phyloP scores from a whole-genome alignment of 2,888 invertebrate genomes.

The Cinara cedri region DNA sequence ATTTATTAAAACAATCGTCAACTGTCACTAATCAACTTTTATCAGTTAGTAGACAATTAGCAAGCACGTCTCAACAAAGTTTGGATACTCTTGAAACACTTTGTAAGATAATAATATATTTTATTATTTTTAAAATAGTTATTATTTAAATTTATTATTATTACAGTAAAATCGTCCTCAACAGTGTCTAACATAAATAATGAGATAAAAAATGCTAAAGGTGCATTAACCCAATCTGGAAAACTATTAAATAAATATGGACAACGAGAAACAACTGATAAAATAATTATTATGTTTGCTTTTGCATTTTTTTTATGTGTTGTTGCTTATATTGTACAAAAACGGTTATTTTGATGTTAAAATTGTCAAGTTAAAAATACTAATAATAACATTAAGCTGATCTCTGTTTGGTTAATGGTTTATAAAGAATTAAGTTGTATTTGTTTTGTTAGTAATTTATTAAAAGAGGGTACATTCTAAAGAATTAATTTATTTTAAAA shows the following conservation, averaged over 20 bases:
- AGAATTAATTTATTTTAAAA: no score
- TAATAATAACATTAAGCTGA: no score
- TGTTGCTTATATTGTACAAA: slow-evolving; percentile 90
- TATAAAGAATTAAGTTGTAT: no score
- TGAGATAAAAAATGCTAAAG: slow-evolving; percentile 84
- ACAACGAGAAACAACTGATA: slow-evolving; percentile 92
- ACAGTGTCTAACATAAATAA: slow-evolving; percentile 72
- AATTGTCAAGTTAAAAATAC: no score
- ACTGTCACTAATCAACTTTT: slow-evolving; percentile 85
- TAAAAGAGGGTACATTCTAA: no score
- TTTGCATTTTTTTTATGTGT: slow-evolving; percentile 88
- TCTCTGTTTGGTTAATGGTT: no score
- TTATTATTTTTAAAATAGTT: no score
- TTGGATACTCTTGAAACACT: slow-evolving; percentile 83
- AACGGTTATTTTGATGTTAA: slow-evolving; percentile 74
- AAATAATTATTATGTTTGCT: slow-evolving; percentile 85
- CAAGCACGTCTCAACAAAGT: slow-evolving; percentile 85
- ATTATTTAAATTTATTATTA: slow-evolving; percentile 16
- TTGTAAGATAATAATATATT: slow-evolving; percentile 62
- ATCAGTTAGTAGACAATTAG: slow-evolving; percentile 82
- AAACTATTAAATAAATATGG: slow-evolving; percentile 93
- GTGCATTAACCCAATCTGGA: slow-evolving; percentile 85
- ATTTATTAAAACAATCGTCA: slow-evolving; percentile 72
- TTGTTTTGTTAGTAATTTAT: no score
- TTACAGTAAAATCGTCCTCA: slow-evolving; percentile 66